Evolutionary conservation across 2,888 invertebrate genomes (phyloP).

Genomic region (Ennomos quercinarius): DNA sequence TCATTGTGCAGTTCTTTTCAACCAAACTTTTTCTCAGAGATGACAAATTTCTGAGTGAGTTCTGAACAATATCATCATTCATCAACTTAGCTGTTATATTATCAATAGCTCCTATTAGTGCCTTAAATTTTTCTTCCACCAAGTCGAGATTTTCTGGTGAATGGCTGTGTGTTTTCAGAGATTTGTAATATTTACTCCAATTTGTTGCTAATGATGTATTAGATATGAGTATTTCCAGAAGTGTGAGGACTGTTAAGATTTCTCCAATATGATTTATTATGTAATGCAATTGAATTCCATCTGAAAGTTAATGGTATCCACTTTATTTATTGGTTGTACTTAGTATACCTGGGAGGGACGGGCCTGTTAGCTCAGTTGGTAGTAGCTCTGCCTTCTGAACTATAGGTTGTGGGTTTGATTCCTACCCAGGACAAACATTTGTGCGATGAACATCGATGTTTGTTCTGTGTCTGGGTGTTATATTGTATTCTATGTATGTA

Average conservation of each 20-base stretch:
- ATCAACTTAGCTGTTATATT: constrained; percentile 89
- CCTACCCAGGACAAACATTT: no score
- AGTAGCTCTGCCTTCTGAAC: no score
- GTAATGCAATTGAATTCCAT: constrained; percentile 77
- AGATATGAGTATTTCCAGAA: constrained; percentile 87
- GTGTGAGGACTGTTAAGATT: constrained; percentile 87
- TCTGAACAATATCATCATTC: constrained; percentile 89
- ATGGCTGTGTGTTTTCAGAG: constrained; percentile 88
- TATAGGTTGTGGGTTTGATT: no score
- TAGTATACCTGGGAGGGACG: no score
- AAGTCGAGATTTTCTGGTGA: constrained; percentile 87
- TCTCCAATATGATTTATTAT: constrained; percentile 87
- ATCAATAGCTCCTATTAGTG: constrained; percentile 89
- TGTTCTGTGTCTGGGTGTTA: no score
- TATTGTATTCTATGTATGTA: no score
- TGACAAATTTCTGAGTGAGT: constrained; percentile 74
- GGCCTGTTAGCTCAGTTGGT: no score
- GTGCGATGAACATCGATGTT: no score
- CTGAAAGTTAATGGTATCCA: constrained; percentile 53
- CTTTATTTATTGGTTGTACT: constrained; percentile 12
- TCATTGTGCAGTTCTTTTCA: constrained; percentile 72
- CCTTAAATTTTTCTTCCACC: constrained; percentile 86
- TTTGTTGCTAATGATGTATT: constrained; percentile 77
- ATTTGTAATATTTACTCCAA: constrained; percentile 92
- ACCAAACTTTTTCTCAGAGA: constrained; percentile 73